phyloP scores from a whole-genome alignment of 1,140 invertebrate species.

The Olivierus martensii region DNA sequence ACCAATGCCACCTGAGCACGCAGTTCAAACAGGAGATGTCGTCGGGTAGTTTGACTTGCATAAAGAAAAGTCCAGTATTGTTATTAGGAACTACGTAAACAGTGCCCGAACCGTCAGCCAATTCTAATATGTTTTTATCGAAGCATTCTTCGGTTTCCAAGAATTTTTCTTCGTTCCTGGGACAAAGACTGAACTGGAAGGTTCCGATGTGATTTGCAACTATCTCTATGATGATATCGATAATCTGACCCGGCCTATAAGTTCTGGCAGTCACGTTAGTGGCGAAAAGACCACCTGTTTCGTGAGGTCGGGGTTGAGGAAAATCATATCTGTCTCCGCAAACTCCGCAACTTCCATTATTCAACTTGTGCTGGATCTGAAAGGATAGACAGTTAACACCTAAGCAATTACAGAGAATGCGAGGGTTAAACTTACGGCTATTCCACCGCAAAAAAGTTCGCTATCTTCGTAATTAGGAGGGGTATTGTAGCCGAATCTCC shows the following conservation, averaged over 20 bases:
- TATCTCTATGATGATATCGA: slow-evolving; percentile 22
- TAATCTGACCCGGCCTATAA: slow-evolving; percentile 65
- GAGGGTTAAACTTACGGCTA: slow-evolving; percentile 52
- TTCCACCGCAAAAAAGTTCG: slow-evolving; percentile 66
- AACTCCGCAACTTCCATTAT: slow-evolving; percentile 67
- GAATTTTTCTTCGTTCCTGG: slow-evolving; percentile 59
- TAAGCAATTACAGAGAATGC: background rate
- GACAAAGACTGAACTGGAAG: slow-evolving; percentile 69
- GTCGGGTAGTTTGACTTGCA: slow-evolving; percentile 22
- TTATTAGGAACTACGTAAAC: slow-evolving; percentile 10
- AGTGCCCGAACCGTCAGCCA: slow-evolving; percentile 22
- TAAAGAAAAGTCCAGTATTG: slow-evolving; percentile 13
- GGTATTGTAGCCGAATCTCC: slow-evolving; percentile 81
- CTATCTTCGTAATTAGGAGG: slow-evolving; percentile 92
- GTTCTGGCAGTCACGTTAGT: slow-evolving; percentile 65
- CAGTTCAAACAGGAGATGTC: slow-evolving; percentile 25
- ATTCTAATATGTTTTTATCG: slow-evolving; percentile 25
- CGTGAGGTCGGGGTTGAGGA: slow-evolving; percentile 58
- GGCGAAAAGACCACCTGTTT: slow-evolving; percentile 67
- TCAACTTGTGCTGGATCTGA: slow-evolving; percentile 62
- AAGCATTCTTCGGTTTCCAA: slow-evolving; percentile 29
- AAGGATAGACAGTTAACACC: background rate
- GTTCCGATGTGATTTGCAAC: slow-evolving; percentile 35
- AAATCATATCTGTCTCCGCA: slow-evolving; percentile 73
- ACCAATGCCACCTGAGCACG: slow-evolving; percentile 30